These are phyloP conservation scores for Melanophora roralis DNA, from an alignment of 2,888 invertebrate species.

Conservation along the genomic window DNA sequence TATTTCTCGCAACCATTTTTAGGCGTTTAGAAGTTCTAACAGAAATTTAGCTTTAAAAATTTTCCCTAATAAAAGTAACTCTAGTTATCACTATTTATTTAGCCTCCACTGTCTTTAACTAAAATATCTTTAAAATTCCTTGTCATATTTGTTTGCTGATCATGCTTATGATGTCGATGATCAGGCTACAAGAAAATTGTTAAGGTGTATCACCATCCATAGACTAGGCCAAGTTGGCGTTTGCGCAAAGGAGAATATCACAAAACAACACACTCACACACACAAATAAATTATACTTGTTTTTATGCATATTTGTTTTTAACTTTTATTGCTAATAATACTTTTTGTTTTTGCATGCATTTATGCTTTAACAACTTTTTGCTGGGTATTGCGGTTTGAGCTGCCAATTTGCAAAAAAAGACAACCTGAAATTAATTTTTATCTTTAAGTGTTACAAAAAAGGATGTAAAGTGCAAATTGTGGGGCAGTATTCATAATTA, in stretches of 20 bases:
- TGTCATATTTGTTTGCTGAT: slow-evolving; percentile 51
- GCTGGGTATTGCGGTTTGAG: background rate
- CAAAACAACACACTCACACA: background rate
- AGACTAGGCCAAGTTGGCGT: slow-evolving; percentile 33
- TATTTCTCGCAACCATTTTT: too few species aligned
- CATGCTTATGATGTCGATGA: slow-evolving; percentile 38
- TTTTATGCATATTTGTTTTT: slow-evolving; percentile 39
- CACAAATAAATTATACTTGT: slow-evolving; percentile 46
- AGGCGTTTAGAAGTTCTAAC: too few species aligned
- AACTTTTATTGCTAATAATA: slow-evolving; percentile 35
- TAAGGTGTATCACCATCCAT: slow-evolving; percentile 26
- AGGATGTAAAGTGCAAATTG: slow-evolving; percentile 10
- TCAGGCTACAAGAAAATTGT: slow-evolving; percentile 35
- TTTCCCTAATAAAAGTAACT: too few species aligned
- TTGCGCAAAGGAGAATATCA: slow-evolving; percentile 5
- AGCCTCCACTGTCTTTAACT: background rate
- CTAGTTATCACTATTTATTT: background rate
- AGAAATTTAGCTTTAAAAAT: too few species aligned
- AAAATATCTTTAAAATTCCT: slow-evolving; percentile 50
- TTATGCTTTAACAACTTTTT: background rate
- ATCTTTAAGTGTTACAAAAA: background rate
- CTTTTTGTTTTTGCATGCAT: background rate
- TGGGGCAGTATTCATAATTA: background rate
- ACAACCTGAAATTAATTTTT: background rate
- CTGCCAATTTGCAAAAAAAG: background rate